Percentiles rank a stretch among this genome's conserved stretches.
Evolutionary conservation across 1,140 invertebrate genomes (phyloP).

Genomic region (Heliconius himera): DNA sequence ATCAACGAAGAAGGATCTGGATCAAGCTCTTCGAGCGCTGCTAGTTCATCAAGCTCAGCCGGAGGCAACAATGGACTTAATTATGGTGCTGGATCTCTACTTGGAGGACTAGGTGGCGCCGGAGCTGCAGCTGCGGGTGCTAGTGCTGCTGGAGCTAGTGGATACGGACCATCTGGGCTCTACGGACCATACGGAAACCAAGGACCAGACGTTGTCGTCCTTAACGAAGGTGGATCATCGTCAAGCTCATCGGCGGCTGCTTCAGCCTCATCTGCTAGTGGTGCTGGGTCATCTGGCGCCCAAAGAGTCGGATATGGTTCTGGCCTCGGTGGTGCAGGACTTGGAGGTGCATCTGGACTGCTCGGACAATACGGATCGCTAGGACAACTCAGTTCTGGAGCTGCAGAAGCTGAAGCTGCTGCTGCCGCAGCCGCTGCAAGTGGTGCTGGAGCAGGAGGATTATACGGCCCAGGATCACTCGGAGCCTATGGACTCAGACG

Average conservation of each 20-base stretch:
- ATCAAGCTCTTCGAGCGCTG: neutral
- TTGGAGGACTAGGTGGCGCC: neutral
- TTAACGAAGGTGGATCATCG: constrained; percentile 9
- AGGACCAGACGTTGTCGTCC: constrained; percentile 7
- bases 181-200: too few relatives aligned
- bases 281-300: neutral
- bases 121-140: neutral
- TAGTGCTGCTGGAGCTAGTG: neutral
- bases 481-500: too few relatives aligned
- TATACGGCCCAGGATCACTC: too few relatives aligned
- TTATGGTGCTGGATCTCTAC: too few relatives aligned
- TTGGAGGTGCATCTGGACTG: neutral
- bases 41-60: neutral
- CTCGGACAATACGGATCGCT: neutral
- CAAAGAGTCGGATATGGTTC: constrained; percentile 13
- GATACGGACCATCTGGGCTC: neutral
- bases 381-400: constrained; percentile 7
- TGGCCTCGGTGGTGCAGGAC: neutral
- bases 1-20: too few relatives aligned
- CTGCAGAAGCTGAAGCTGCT: constrained; percentile 27
- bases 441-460: too few relatives aligned
- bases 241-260: constrained; percentile 9
- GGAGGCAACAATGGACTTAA: neutral
- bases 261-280: constrained; percentile 13
- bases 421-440: constrained; percentile 25